Evolutionary conservation across 2,888 invertebrate species (phyloP).

Genomic region (Spatulosminthurus flaviceps): DNA sequence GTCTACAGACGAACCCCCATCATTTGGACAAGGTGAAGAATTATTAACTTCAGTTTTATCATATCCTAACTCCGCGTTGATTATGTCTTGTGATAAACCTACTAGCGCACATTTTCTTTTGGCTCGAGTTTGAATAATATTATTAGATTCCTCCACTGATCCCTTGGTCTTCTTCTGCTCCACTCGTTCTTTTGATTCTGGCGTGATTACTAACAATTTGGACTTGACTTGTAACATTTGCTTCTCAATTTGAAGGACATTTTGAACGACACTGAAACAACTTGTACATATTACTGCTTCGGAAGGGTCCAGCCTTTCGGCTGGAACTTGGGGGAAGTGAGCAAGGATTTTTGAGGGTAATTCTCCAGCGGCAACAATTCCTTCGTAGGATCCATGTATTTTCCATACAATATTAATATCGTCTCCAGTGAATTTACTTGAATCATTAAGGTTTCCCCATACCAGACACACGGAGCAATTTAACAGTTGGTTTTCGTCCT

Average conservation of each 20-base stretch:
- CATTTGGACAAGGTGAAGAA: too few relatives aligned
- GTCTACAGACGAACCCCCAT: neutral
- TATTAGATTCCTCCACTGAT: neutral
- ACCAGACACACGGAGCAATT: neutral
- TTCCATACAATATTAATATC: neutral
- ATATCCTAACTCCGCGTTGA: neutral
- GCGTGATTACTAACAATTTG: neutral
- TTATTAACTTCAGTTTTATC: too few relatives aligned
- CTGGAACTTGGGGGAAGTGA: neutral
- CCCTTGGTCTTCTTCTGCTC: neutral
- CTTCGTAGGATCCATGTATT: neutral
- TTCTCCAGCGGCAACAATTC: neutral
- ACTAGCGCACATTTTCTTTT: neutral
- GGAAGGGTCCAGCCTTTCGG: neutral
- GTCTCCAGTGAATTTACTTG: neutral
- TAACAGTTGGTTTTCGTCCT: neutral
- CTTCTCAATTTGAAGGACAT: conserved; percentile 16
- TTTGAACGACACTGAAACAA: neutral
- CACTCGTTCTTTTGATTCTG: neutral
- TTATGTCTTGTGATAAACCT: conserved; percentile 1
- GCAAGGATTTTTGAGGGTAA: neutral
- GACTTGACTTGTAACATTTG: conserved; percentile 2
- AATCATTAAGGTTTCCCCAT: neutral
- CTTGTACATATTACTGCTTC: neutral
- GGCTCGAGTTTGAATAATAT: neutral